Conservation (phyloP, 1,140 invertebrate genomes). For the Pentalonia nigronervosa region DNA sequence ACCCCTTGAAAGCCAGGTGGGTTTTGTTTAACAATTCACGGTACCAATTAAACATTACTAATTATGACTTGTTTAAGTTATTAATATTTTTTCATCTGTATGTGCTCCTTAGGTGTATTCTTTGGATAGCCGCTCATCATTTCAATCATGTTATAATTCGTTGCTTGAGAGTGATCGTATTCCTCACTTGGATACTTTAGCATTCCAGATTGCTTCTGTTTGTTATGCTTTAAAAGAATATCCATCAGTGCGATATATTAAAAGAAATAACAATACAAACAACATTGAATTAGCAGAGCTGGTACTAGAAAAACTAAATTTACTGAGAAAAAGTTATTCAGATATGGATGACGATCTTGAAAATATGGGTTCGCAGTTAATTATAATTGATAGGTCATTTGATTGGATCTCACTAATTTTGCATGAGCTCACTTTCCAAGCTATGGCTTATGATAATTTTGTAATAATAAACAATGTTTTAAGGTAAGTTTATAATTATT, state of each 20-base stretch:
- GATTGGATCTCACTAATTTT: constrained; percentile 96
- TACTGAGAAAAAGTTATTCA: constrained; percentile 99
- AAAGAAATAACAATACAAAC: constrained; percentile 89
- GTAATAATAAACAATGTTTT: constrained; percentile 99
- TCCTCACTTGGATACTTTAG: constrained; percentile 87
- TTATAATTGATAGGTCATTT: constrained; percentile 97
- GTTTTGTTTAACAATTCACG: constrained; percentile 33
- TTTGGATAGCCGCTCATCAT: constrained; percentile 93
- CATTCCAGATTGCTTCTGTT: constrained; percentile 98
- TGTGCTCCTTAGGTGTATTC: constrained; percentile 84
- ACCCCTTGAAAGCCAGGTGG: constrained; percentile 97
- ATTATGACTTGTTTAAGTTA: background rate
- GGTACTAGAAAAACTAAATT: constrained; percentile 96
- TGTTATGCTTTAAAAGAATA: constrained; percentile 99
- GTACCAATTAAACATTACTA: background rate
- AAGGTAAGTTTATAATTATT: constrained; percentile 70
- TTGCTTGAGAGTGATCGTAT: constrained; percentile 74
- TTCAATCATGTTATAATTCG: constrained; percentile 95
- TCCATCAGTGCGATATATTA: constrained; percentile 88
- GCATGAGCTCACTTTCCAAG: constrained; percentile 98
- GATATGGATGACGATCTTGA: constrained; percentile 98
- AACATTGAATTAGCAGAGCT: constrained; percentile 78
- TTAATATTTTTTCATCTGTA: background rate
- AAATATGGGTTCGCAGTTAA: constrained; percentile 91
- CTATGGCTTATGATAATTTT: constrained; percentile 98